Evolutionary conservation across 2,797 vertebrate species (phyloP).

Genomic region (Pangasius djambal): DNA sequence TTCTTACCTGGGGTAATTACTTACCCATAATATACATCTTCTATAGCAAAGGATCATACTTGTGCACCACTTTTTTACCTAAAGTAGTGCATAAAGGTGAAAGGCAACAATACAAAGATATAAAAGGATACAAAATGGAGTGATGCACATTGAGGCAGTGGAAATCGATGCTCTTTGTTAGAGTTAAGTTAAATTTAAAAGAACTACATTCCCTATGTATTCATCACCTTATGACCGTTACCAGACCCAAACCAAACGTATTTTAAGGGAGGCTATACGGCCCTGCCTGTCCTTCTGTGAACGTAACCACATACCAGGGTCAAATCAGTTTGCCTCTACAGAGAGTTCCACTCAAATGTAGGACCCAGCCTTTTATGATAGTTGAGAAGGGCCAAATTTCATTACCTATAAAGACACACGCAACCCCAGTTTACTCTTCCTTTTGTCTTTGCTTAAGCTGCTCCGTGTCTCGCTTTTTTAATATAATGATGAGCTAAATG

Average conservation of each 20-base stretch:
- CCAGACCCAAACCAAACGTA: slow-evolving; percentile 19
- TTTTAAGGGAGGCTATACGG: slow-evolving; percentile 17
- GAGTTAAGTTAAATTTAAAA: not conserved
- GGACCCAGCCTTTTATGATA: slow-evolving; percentile 10
- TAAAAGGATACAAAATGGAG: slow-evolving; percentile 35
- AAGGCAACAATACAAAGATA: slow-evolving; percentile 44
- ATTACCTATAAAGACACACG: slow-evolving; percentile 47
- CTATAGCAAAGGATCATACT: slow-evolving; percentile 57
- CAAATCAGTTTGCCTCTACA: not conserved
- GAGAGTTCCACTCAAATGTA: not conserved
- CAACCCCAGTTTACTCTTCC: slow-evolving; percentile 43
- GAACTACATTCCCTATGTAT: slow-evolving; percentile 26
- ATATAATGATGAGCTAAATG: slow-evolving; percentile 48
- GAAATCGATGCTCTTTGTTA: not conserved
- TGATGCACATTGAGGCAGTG: slow-evolving; percentile 49
- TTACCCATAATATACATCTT: slow-evolving; percentile 52
- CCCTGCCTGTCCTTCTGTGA: slow-evolving; percentile 16
- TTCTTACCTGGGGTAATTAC: slow-evolving; percentile 36
- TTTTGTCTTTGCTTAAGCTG: slow-evolving; percentile 14
- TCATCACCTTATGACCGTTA: slow-evolving; percentile 5
- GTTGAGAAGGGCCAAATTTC: slow-evolving; percentile 6
- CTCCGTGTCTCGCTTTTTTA: not conserved
- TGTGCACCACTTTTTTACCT: slow-evolving; percentile 66
- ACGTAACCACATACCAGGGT: not conserved
- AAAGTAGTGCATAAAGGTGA: slow-evolving; percentile 60